Conservation (phyloP, 2,888 invertebrate genomes). For the Resseliella maxima region DNA sequence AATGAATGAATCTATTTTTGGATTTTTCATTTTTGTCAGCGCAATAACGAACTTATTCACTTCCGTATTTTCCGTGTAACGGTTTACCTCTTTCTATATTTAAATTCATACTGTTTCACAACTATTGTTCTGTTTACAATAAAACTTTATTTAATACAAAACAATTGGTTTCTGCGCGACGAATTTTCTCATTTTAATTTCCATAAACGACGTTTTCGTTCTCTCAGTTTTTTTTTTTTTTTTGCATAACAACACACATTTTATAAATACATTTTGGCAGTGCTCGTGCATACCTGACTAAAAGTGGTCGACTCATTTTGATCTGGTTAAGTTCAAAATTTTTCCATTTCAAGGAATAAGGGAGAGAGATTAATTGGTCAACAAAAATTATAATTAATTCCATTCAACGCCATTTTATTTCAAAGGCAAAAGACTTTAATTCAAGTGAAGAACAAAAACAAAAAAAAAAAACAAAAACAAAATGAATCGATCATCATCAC, state of each 20-base stretch:
- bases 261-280: background rate
- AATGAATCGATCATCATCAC: slow-evolving; percentile 59
- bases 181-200: slow-evolving; percentile 4
- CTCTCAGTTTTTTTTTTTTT: too few relatives aligned
- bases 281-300: background rate
- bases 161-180: slow-evolving; percentile 41
- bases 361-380: too few relatives aligned
- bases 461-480: background rate
- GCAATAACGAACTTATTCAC: background rate
- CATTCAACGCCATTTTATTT: too few relatives aligned
- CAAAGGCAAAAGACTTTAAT: too few relatives aligned
- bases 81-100: background rate
- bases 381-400: too few relatives aligned
- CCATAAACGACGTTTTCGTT: background rate
- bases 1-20: background rate
- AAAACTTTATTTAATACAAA: background rate
- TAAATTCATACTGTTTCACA: background rate
- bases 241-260: slow-evolving; percentile 34
- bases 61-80: background rate
- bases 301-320: background rate
- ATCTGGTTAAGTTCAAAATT: background rate
- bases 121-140: too few relatives aligned
- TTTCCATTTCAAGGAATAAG: too few relatives aligned
- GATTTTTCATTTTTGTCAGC: background rate
- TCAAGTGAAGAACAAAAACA: background rate